Conservation (phyloP, 2,797 vertebrate genomes). For the Monodelphis domestica region DNA sequence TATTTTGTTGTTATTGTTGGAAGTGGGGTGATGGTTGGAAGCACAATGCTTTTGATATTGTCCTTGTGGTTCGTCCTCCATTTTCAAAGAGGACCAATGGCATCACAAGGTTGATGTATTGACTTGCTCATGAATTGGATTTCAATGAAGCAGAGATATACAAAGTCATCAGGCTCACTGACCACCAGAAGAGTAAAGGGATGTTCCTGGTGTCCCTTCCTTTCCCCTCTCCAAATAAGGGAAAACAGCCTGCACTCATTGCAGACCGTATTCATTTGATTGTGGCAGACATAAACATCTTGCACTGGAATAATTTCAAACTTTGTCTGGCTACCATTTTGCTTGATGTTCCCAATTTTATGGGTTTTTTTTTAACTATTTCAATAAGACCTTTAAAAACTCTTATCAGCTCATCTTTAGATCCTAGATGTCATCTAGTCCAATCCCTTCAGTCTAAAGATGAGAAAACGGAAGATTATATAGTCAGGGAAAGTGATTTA, state of each 20-base stretch:
- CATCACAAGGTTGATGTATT: too few relatives aligned
- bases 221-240: background rate
- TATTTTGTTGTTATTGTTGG: background rate
- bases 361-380: background rate
- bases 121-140: too few relatives aligned
- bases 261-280: background rate
- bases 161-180: too few relatives aligned
- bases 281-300: background rate
- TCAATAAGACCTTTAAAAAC: background rate
- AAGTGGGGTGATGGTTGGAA: background rate
- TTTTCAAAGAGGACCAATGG: too few relatives aligned
- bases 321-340: background rate
- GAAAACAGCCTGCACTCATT: background rate
- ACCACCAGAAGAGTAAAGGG: background rate
- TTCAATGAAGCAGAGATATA: too few relatives aligned
- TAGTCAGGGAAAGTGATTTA: background rate
- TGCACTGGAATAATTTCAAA: background rate
- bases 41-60: background rate
- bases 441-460: background rate
- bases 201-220: background rate
- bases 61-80: too few relatives aligned
- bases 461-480: background rate
- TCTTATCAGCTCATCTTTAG: background rate
- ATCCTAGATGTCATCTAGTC: background rate
- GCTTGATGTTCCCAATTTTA: background rate